Evolutionary conservation across 2,888 invertebrate species (phyloP).

Genomic region (Andrena flavipes): DNA sequence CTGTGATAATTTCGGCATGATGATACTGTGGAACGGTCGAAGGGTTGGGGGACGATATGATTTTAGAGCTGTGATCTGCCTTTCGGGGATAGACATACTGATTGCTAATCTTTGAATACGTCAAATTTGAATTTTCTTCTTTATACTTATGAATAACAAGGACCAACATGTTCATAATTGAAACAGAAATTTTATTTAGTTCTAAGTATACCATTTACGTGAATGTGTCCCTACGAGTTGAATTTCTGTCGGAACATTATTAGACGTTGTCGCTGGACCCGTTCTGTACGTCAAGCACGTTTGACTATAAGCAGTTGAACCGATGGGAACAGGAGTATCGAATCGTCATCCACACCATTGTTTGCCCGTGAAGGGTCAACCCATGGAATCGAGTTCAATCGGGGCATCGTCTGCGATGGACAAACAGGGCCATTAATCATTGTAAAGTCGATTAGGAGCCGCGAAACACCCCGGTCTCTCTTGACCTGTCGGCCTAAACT

Average conservation of each 20-base stretch:
- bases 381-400: background rate
- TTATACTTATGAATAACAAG: background rate
- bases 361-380: background rate
- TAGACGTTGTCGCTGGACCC: background rate
- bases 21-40: background rate
- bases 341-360: constrained; percentile 1
- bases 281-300: background rate
- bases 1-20: constrained; percentile 28
- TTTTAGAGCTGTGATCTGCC: background rate
- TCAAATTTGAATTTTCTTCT: background rate
- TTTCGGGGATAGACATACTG: background rate
- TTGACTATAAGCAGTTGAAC: constrained; percentile 5
- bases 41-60: background rate
- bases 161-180: too few relatives aligned
- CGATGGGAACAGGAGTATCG: background rate
- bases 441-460: constrained; percentile 14
- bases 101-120: background rate
- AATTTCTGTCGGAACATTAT: background rate
- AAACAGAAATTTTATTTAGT: too few relatives aligned
- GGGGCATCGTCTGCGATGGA: constrained; percentile 3
- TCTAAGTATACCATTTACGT: background rate
- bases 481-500: background rate
- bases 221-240: background rate
- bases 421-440: constrained; percentile 13
- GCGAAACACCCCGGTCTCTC: background rate